Conservation (phyloP, 2,888 invertebrate species). For the Trachelus tabidus region DNA sequence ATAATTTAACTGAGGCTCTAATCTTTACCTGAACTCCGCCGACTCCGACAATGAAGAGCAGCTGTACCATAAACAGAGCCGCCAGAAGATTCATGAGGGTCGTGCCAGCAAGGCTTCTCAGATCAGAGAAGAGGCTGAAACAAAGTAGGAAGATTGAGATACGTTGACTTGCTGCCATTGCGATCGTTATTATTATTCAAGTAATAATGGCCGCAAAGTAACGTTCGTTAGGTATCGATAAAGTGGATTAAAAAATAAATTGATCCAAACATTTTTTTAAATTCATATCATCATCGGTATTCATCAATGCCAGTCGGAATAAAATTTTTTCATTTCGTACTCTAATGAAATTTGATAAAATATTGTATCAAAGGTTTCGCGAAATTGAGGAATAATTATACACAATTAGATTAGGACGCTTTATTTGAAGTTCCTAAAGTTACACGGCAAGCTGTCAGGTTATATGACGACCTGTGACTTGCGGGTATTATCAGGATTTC, state of each 20-base stretch:
- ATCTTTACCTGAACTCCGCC: slow-evolving; percentile 74
- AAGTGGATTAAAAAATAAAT: not conserved
- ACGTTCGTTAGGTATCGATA: not conserved
- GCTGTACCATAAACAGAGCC: slow-evolving; percentile 75
- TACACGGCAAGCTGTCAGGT: not conserved
- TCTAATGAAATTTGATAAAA: too few species aligned
- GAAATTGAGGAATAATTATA: not conserved
- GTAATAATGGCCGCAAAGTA: not conserved
- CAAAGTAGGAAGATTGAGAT: slow-evolving; percentile 38
- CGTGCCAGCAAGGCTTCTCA: slow-evolving; percentile 75
- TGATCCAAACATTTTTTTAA: too few species aligned
- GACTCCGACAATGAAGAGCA: slow-evolving; percentile 75
- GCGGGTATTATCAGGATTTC: not conserved
- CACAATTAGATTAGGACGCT: not conserved
- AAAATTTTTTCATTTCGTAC: not conserved
- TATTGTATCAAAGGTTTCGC: not conserved
- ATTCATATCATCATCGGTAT: not conserved
- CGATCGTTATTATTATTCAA: not conserved
- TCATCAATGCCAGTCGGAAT: not conserved
- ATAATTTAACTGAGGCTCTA: not conserved
- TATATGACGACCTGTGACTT: not conserved
- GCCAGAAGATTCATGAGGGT: slow-evolving; percentile 76
- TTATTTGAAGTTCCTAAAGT: not conserved
- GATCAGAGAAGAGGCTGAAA: slow-evolving; percentile 76
- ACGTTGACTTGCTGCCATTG: not conserved